Base-by-base conservation (phyloP, 1,140 invertebrate species). In the Euwallacea fornicatus region DNA sequence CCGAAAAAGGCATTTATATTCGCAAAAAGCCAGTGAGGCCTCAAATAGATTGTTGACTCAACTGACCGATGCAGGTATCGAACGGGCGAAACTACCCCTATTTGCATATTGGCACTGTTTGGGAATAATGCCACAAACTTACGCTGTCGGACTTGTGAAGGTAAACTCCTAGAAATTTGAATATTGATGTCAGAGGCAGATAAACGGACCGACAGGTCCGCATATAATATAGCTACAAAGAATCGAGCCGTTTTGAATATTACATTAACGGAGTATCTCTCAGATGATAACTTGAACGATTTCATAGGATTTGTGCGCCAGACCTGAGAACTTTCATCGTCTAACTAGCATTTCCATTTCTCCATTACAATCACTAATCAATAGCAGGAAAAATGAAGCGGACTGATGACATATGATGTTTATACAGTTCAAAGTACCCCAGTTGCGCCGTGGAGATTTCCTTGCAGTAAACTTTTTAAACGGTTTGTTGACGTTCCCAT, bases 41-140 rank as follows among this genome's bases (percentile, higher is more conserved):
- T 66, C 74, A 79, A 80, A 80, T 80, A 77, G 78, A 80, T 79
- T 80, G 79, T 80, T 80, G 78, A 80, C 78, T 75, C 59, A 80
- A 71, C 79, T 80, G 79, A 80, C 79, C 79, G 78, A 79, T 79
- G 79, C 79, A 80, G 79, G 79, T 80, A 80, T 75, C 64, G 74
- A 66, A 72, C 73, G 71, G 69, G 72, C 73, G 68, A 73, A 75
- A 71, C 64, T 69, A 65, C 67, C 74, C 71, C 54, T 64, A 78
- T 80, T 78, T 79, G 75, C 77, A 80, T 78, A 78, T 78, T 72
- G 75, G 73, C 75, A 74, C 65, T 79, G 78, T 79, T 80, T 76
- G 77, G 70, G 72, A 76, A 75, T 76, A 73, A 77, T 76, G 77
- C 64, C 73, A 72, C 78, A 78, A 79, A 80, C 77, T 79, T 78